Evolutionary conservation across 1,140 invertebrate species (phyloP).

Genomic region (Riptortus pedestris): DNA sequence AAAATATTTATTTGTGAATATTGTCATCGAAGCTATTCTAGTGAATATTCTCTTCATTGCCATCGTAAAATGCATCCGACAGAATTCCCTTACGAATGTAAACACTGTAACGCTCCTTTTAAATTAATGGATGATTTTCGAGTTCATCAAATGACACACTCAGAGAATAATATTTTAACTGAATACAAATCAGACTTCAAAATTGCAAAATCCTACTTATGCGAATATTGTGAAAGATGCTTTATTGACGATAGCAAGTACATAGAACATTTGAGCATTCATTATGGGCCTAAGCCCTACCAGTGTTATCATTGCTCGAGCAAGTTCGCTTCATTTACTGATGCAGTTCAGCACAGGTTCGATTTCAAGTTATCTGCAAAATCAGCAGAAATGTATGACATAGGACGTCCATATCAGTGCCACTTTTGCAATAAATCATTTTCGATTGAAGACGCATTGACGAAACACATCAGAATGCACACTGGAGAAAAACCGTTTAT

Average conservation of each 20-base stretch:
- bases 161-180: conserved; percentile 4
- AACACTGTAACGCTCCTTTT: conserved; percentile 26
- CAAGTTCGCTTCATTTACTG: conserved; percentile 23
- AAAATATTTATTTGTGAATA: conserved; percentile 30
- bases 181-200: conserved; percentile 24
- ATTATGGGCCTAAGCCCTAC: conserved; percentile 28
- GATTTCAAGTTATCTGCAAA: conserved; percentile 5
- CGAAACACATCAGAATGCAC: conserved; percentile 47
- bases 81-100: conserved; percentile 28
- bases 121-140: conserved; percentile 15
- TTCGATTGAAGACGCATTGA: conserved; percentile 34
- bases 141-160: conserved; percentile 22
- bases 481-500: conserved; percentile 55
- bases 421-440: conserved; percentile 30
- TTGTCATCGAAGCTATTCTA: conserved; percentile 27
- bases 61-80: conserved; percentile 21
- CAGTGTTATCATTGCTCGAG: conserved; percentile 25
- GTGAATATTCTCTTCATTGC: conserved; percentile 13
- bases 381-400: conserved; percentile 17
- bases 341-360: conserved; percentile 21
- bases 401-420: conserved; percentile 29
- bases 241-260: conserved; percentile 28
- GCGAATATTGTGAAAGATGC: conserved; percentile 30
- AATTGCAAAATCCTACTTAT: conserved; percentile 25
- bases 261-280: conserved; percentile 29